phyloP scores from a whole-genome alignment of 2,113 vertebrate genomes.

The Tylochromis polylepis region DNA sequence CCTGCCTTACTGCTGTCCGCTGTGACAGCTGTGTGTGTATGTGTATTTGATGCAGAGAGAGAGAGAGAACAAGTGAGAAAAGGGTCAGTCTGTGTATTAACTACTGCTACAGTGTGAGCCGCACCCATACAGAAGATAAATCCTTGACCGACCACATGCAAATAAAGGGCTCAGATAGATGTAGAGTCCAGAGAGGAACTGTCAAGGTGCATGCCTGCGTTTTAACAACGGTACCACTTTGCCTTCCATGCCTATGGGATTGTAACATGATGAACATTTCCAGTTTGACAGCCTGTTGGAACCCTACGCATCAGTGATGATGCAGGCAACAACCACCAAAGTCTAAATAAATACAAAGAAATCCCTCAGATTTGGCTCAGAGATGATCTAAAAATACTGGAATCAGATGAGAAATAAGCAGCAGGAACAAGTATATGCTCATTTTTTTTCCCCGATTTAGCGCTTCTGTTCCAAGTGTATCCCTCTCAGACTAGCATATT shows the following conservation, averaged over 20 bases:
- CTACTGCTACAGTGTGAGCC: slow-evolving; percentile 6
- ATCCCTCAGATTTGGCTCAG: background rate
- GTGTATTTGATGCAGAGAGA: slow-evolving; percentile 18
- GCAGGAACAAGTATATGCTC: background rate
- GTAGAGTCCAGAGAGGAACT: background rate
- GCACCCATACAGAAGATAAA: slow-evolving; percentile 18
- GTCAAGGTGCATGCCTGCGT: background rate
- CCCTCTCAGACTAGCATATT: slow-evolving; percentile 44
- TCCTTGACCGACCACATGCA: background rate
- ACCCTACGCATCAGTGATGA: background rate
- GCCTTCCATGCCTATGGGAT: background rate
- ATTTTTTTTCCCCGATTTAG: background rate
- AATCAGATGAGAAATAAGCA: background rate
- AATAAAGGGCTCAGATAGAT: background rate
- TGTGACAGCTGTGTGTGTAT: slow-evolving; percentile 50
- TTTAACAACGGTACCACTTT: background rate
- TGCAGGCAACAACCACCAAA: background rate
- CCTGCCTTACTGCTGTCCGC: slow-evolving; percentile 52
- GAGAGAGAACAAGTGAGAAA: background rate
- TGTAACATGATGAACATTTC: background rate
- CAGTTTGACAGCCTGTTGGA: background rate
- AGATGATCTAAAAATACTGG: background rate
- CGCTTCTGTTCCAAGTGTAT: slow-evolving; percentile 16
- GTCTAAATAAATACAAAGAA: background rate
- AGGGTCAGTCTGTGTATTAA: slow-evolving; percentile 31